phyloP scores from a whole-genome alignment of 2,888 invertebrate species.

The Sabellastarte sp. region DNA sequence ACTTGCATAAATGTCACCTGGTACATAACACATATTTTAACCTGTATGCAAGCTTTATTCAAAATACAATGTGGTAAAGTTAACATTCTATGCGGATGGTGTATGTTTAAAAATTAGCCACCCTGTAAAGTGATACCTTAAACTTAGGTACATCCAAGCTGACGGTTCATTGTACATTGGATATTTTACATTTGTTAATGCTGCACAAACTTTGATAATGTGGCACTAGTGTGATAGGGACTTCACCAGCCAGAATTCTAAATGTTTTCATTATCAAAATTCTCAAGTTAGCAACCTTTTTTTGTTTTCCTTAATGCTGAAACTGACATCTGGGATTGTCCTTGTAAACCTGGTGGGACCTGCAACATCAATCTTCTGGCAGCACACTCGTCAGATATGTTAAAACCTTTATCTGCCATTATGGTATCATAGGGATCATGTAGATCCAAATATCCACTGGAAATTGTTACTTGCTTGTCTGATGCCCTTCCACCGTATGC shows the following conservation, averaged over 20 bases:
- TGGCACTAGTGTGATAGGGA: background rate
- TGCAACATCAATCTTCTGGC: background rate
- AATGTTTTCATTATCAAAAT: slow-evolving; percentile 10
- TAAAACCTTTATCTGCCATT: slow-evolving; percentile 10
- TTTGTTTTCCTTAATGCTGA: background rate
- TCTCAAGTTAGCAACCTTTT: slow-evolving; percentile 1
- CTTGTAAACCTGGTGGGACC: background rate
- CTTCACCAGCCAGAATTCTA: background rate
- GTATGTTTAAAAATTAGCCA: no score
- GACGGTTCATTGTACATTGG: background rate
- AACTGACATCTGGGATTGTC: background rate
- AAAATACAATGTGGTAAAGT: no score
- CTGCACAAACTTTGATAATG: slow-evolving; percentile 1
- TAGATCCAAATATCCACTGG: background rate
- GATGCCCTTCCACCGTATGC: slow-evolving; percentile 2
- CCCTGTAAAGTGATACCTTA: no score
- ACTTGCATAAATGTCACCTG: no score
- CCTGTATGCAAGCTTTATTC: no score
- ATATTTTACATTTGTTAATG: slow-evolving; percentile 1
- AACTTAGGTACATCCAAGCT: no score
- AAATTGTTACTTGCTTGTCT: background rate
- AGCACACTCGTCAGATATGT: slow-evolving; percentile 6
- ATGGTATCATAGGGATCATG: slow-evolving; percentile 3
- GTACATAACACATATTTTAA: no score
- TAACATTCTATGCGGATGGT: no score